Evolutionary conservation across 1,140 invertebrate species (phyloP).

Genomic region (Octopus bimaculoides): DNA sequence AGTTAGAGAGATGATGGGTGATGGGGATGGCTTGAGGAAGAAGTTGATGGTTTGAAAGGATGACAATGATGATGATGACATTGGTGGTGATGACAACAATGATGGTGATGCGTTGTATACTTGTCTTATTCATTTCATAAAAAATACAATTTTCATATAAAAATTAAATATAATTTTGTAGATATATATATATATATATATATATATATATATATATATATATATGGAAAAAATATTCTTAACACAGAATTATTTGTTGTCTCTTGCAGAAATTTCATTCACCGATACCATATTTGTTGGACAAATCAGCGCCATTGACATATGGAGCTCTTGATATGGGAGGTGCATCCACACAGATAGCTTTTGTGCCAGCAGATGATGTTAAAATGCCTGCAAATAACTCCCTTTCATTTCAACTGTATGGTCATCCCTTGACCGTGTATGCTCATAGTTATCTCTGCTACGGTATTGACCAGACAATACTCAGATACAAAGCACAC

Average conservation of each 20-base stretch:
- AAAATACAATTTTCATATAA: no score
- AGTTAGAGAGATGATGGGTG: no score
- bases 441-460: constrained; percentile 60
- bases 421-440: constrained; percentile 55
- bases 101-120: no score
- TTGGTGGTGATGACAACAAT: no score
- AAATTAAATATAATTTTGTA: not conserved
- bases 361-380: constrained; percentile 48
- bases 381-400: constrained; percentile 27
- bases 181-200: not conserved
- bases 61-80: no score
- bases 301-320: constrained; percentile 20
- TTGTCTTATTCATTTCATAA: no score
- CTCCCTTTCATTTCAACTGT: constrained; percentile 45
- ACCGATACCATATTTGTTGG: not conserved
- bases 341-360: constrained; percentile 63
- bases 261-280: not conserved
- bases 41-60: no score
- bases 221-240: no score
- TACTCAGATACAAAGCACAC: constrained; percentile 30
- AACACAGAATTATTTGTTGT: no score
- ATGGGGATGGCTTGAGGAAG: no score
- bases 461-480: constrained; percentile 58
- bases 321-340: constrained; percentile 61
- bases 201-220: not conserved